Base-by-base conservation (phyloP, 2,797 vertebrate genomes). In the Morelia viridis region DNA sequence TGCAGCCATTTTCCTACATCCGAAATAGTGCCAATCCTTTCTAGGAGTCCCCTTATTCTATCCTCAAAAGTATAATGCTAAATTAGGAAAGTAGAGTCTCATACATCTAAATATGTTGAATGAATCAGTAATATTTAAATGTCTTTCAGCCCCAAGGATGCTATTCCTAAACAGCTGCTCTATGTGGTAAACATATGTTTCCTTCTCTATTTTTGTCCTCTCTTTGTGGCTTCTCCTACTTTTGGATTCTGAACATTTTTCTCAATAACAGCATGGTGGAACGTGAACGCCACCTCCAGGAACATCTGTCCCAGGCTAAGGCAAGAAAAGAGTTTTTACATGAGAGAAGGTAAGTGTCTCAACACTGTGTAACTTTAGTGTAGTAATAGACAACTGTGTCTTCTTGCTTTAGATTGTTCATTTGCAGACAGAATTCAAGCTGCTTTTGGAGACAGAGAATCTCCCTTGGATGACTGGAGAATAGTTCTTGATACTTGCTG, bases 341-440 rank as follows among this genome's bases (percentile, higher is more conserved):
- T 2, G 4, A 83, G 22, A 8, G 2, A 4, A 56, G 12, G 2
- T 3, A 15, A 6, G 1, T 0, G n/a, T 92, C 89, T 61, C 58
- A n/a, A 58, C 88, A 85, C 53, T 93, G 94, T 50, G 57, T 26
- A 9, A 65, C 0, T 87, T 13, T 46, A 12, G 96, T 91, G 92
- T 95, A 94, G 57, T 95, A 95, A 92, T 94, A 96, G 46, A 94
- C 90, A 31, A 91, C 92, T 1, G 89, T 92, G 90, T 94, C 95
- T 86, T 94, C 95, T 76, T 83, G 65, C 84, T 93, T 95, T 87
- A 89, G 11, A 12, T 12, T 31, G 17, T 71, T 24, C 50, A 56
- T 35, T 71, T 89, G 28, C 2, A 68, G 17, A 31, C 31, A 71
- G 61, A 68, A 2, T 19, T 50, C 19, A 2, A 68, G 28, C 46